Conservation (phyloP, 2,113 vertebrate species). For the Sterrhoptilus dennistouni region DNA sequence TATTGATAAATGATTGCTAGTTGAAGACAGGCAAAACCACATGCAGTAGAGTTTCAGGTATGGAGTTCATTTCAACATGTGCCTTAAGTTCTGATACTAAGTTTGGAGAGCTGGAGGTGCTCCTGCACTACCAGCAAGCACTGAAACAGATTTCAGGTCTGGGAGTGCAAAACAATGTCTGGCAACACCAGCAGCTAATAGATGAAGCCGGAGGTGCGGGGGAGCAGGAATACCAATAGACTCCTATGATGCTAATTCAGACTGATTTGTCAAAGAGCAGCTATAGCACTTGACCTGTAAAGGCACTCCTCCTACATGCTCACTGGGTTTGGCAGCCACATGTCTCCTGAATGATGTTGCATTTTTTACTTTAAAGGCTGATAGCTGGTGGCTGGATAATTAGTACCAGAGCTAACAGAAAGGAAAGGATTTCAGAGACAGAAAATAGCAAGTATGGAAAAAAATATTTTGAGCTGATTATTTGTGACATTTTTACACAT, state of each 20-base stretch:
- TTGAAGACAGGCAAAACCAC: neutral
- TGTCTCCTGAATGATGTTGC: neutral
- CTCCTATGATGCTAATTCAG: constrained; percentile 10
- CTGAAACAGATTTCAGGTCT: neutral
- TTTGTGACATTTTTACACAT: neutral
- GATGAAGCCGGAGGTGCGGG: neutral
- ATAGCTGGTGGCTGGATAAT: neutral
- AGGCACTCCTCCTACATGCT: neutral
- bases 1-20: neutral
- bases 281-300: constrained; percentile 6
- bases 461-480: neutral
- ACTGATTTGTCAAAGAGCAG: constrained; percentile 10
- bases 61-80: neutral
- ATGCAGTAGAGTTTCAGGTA: neutral
- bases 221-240: neutral
- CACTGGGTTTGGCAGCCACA: neutral
- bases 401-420: neutral
- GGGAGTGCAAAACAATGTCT: neutral
- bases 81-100: neutral
- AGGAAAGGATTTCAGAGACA: neutral
- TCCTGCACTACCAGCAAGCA: neutral
- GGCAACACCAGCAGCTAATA: neutral
- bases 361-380: neutral
- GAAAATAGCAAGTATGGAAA: neutral
- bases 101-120: neutral